Base-by-base conservation (phyloP, 2,888 invertebrate species). In the Marronus borbonicus region DNA sequence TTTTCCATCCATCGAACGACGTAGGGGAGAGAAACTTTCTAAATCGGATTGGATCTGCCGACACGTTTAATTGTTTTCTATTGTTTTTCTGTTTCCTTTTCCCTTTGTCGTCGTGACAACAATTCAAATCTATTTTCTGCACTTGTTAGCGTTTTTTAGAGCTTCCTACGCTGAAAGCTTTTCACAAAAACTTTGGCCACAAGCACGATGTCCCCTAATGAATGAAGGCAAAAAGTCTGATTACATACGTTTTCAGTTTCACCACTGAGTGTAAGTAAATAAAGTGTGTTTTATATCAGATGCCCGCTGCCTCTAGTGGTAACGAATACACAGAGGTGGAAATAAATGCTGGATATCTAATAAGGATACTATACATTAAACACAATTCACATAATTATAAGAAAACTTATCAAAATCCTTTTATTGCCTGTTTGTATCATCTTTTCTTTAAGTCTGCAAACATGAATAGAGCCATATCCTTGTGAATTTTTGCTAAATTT, bases 1-100 rank as follows among this genome's bases (percentile, higher is more conserved):
- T 81, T 81, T 81, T 82, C 81, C 80, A 80, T 81, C 58, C 66
- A 58, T 66, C 66, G 76, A 68, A 76, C 76, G 20, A 65, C 65
- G 65, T 39, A 60, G 58, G 58, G 50, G 39, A 72, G 72, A 14
- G 72, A 60, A 74, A 74, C 72, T 74, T 74, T 74, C 72, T 60
- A 74, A 74, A 74, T 74, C 72, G 60, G 60, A 74, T 74, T 60
- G 60, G 58, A 74, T 44, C 60, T 31, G 58, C 39, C 49, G 72
- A 74, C 72, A 60, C 72, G 28, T 74, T 74, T 74, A 74, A 74
- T 74, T 74, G 72, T 74, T 74, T 74, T 60, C 72, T 74, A 74
- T 74, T 60, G 72, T 74, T 74, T 74, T 60, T 60, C 60, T 60
- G 60, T 74, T 74, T 74, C 44, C 60, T 74, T 60, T 60, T 60